phyloP scores from a whole-genome alignment of 2,797 vertebrate species.

The Pelodytes ibericus region DNA sequence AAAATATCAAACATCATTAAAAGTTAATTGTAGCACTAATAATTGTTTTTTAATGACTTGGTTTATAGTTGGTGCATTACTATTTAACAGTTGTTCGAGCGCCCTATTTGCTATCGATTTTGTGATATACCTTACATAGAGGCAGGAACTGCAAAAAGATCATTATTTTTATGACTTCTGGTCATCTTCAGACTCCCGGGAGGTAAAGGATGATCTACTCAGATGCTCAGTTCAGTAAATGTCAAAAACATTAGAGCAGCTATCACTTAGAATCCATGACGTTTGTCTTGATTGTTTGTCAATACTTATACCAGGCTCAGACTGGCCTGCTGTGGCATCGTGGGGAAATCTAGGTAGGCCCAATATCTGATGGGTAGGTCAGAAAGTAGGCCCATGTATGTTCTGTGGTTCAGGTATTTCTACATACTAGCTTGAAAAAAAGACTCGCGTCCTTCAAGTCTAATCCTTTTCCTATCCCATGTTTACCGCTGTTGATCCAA shows the following conservation, averaged over 20 bases:
- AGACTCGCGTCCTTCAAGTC: too few species aligned
- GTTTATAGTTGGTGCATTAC: slow-evolving; percentile 41
- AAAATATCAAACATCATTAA: slow-evolving; percentile 50
- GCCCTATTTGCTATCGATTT: slow-evolving; percentile 44
- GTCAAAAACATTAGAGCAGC: neutral
- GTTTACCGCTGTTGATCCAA: too few species aligned
- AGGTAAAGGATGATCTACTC: slow-evolving; percentile 18
- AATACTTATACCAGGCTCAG: neutral
- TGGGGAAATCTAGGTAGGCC: too few species aligned
- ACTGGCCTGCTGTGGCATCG: neutral
- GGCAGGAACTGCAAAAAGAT: slow-evolving; percentile 34
- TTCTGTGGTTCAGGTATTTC: too few species aligned
- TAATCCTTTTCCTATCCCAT: too few species aligned
- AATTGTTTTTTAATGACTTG: slow-evolving; percentile 52
- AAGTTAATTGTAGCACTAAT: slow-evolving; percentile 50
- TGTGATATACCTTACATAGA: slow-evolving; percentile 39
- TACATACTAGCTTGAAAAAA: too few species aligned
- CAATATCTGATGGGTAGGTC: too few species aligned
- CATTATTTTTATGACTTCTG: slow-evolving; percentile 50
- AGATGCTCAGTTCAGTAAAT: neutral
- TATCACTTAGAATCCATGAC: neutral
- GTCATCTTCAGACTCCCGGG: slow-evolving; percentile 33
- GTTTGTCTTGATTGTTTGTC: neutral
- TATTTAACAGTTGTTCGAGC: slow-evolving; percentile 35
- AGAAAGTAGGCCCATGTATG: too few species aligned